A percentile compares a stretch with the other conserved stretches of the same genome.
phyloP scores from a whole-genome alignment of 2,797 vertebrate genomes.

The Todus mexicanus region DNA sequence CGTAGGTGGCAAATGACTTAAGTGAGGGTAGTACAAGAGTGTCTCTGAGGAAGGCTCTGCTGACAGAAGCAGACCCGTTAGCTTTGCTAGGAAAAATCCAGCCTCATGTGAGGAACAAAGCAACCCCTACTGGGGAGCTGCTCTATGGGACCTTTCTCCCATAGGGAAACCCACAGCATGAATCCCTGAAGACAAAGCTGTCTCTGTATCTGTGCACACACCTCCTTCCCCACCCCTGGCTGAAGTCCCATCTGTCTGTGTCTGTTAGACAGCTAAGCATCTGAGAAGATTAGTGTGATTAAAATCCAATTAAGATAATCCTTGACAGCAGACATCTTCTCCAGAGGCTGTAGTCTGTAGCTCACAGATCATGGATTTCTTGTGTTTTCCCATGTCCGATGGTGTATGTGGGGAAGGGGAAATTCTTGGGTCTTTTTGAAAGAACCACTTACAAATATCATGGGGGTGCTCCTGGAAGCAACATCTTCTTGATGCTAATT shows the following conservation, averaged over 20 bases:
- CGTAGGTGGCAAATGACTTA: neutral
- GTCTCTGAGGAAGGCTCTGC: neutral
- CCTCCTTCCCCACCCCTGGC: neutral
- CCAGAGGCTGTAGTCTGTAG: neutral
- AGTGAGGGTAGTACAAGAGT: neutral
- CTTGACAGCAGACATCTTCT: conserved; percentile 19
- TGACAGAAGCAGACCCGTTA: neutral
- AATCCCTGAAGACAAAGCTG: neutral
- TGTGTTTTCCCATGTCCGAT: neutral
- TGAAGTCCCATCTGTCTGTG: conserved; percentile 20
- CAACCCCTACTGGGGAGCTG: neutral
- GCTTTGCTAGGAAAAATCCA: neutral
- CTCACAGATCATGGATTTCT: neutral
- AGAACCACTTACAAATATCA: neutral
- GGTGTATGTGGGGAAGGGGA: neutral
- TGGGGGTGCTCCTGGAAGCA: neutral
- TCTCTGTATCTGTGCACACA: neutral
- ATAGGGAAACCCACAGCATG: neutral
- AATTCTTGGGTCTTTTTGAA: neutral
- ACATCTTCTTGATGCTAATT: neutral
- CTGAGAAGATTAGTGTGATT: conserved; percentile 34
- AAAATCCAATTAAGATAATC: conserved; percentile 48
- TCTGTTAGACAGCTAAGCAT: conserved; percentile 22
- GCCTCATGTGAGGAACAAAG: neutral
- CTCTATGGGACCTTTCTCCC: neutral